Evolutionary conservation across 2,113 vertebrate species (phyloP).

Genomic region (Otolemur garnettii): DNA sequence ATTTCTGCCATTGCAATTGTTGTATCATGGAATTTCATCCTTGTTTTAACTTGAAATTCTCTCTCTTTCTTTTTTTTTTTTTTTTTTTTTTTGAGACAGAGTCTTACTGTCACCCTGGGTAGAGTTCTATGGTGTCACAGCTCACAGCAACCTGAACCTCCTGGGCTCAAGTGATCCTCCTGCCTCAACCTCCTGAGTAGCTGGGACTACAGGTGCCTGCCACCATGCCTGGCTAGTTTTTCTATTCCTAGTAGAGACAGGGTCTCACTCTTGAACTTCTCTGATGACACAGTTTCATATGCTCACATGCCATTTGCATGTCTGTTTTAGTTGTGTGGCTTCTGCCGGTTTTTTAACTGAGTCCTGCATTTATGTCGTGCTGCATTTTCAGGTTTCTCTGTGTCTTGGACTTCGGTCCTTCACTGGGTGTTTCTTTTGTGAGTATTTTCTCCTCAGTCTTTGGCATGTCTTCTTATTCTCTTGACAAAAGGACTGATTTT

Average conservation of each 20-base stretch:
- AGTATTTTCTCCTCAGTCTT: background rate
- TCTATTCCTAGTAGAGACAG: too few relatives aligned
- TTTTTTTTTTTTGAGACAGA: too few relatives aligned
- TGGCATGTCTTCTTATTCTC: background rate
- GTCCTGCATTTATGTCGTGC: background rate
- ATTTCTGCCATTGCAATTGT: background rate
- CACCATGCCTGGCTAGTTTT: too few relatives aligned
- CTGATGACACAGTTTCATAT: background rate
- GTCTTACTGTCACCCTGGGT: too few relatives aligned
- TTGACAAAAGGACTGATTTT: background rate
- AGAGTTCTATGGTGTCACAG: too few relatives aligned
- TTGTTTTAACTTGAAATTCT: background rate
- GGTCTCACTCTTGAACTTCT: too few relatives aligned
- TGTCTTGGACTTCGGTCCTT: background rate
- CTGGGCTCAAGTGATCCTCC: too few relatives aligned
- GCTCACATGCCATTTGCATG: background rate
- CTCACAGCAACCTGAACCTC: too few relatives aligned
- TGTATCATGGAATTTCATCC: background rate
- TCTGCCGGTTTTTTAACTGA: background rate
- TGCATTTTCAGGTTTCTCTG: background rate
- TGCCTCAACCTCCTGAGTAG: too few relatives aligned
- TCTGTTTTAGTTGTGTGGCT: background rate
- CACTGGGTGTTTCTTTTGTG: background rate
- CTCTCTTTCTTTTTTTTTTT: too few relatives aligned
- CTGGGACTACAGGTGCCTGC: too few relatives aligned